Base-by-base conservation (phyloP, 1,140 invertebrate species). In the Hylyphantes graminicola region DNA sequence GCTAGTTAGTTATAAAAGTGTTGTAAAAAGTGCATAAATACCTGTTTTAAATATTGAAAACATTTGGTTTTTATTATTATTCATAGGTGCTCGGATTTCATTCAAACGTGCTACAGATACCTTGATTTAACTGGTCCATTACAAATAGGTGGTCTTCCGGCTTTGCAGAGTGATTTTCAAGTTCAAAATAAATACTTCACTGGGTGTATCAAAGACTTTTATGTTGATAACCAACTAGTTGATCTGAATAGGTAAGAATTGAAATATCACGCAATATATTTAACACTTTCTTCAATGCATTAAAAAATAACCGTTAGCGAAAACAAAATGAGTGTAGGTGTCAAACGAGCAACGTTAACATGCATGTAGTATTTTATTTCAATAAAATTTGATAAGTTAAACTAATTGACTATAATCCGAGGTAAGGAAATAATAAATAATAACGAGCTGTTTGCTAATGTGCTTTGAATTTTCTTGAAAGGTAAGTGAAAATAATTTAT, bases 81-180 rank as follows among this genome's bases (percentile, higher is more conserved):
- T 73, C 88, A 92, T 15, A 92, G 95, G 70, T 99, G 97, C 89
- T 92, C 93, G 11, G 93, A 94, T 75, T 91, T 96, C 13, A 96
- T 96, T 0, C 96, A 98, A 89, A 95, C 94, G 8, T 99, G 98
- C 88, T 96, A 98, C 88, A 93, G 97, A 65, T 97, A 98, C 88
- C 89, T 99, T 21, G 98, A 99, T 89, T 90, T 99, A 6, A 98
- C 96, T 0, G 97, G 97, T 2, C 97, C 98, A 0, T 89, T 99
- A 10, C 97, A 98, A 89, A 90, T 99, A 19, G 98, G 98, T 4
- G 97, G 97, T 0, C 89, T 99, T 6, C 97, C 97, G 0, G 91
- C 94, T 8, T 93, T 96, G 12, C 94, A 94, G 0, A 90, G 89
- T 51, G 88, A 88, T 48, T 97, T 96, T 87, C 95, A 96, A 88